Evolutionary conservation across 2,797 vertebrate genomes (phyloP).

Genomic region (Eulemur coronatus): DNA sequence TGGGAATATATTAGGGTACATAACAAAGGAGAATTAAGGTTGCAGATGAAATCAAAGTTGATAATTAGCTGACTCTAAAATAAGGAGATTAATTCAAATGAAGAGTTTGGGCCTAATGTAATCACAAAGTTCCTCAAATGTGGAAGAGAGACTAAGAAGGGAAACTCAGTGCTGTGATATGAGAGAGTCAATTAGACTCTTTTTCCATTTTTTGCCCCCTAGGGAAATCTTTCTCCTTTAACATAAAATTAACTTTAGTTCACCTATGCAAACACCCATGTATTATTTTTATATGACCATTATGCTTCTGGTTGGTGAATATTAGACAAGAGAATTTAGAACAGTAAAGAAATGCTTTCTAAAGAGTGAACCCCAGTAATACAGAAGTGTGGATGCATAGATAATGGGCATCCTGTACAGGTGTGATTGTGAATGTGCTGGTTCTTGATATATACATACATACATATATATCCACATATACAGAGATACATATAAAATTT

Average conservation of each 20-base stretch:
- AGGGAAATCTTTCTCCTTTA: no score
- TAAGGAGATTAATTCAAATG: background rate
- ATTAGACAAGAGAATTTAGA: no score
- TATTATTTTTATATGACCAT: no score
- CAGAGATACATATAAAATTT: background rate
- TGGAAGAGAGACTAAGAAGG: background rate
- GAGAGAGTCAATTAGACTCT: background rate
- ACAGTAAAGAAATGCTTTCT: no score
- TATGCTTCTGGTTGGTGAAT: no score
- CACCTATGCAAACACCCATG: no score
- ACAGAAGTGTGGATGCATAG: no score
- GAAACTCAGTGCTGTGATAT: background rate
- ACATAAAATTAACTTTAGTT: no score
- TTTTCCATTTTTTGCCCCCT: background rate
- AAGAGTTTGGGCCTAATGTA: background rate
- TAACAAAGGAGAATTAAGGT: background rate
- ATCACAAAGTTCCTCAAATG: background rate
- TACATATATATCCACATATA: background rate
- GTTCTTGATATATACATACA: background rate
- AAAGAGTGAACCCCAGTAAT: no score
- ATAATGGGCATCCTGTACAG: no score
- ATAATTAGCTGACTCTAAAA: background rate
- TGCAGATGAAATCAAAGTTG: background rate
- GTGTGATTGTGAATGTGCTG: no score
- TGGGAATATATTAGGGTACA: background rate